Conservation (phyloP, 2,113 vertebrate species). For the Pterophyllum scalare region DNA sequence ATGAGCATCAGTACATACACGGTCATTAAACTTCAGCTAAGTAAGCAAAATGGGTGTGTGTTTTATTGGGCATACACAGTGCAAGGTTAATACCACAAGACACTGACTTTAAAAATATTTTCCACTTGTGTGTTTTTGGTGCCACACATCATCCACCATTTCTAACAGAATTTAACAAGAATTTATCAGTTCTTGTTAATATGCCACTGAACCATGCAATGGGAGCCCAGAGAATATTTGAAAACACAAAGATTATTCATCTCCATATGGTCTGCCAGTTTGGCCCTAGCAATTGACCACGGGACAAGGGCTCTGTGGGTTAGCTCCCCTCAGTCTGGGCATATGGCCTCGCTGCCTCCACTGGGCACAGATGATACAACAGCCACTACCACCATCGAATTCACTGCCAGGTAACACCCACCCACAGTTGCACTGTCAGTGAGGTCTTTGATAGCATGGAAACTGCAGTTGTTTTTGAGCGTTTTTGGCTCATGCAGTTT, state of each 20-base stretch:
- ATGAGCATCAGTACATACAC: background rate
- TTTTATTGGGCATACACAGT: background rate
- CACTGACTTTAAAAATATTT: background rate
- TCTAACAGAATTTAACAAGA: background rate
- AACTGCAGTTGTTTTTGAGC: constrained; percentile 44
- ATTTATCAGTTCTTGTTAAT: constrained; percentile 7
- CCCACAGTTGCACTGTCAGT: constrained; percentile 24
- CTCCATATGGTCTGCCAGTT: constrained; percentile 62
- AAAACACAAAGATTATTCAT: constrained; percentile 40
- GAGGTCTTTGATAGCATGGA: constrained; percentile 20
- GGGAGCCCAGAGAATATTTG: constrained; percentile 2
- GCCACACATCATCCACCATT: background rate
- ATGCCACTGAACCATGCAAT: background rate
- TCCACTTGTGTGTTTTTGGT: background rate
- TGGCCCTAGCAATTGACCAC: constrained; percentile 40
- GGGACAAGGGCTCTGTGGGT: constrained; percentile 38
- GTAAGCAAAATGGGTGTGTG: background rate
- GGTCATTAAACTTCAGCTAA: constrained; percentile 1
- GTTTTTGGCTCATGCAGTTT: constrained; percentile 54
- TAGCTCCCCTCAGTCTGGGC: constrained; percentile 39
- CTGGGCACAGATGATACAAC: constrained; percentile 37
- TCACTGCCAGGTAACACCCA: constrained; percentile 51
- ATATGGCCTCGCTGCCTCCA: constrained; percentile 58
- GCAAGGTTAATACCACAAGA: background rate
- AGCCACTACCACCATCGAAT: background rate